phyloP scores from a whole-genome alignment of 2,797 vertebrate genomes.

The Oophaga sylvatica region DNA sequence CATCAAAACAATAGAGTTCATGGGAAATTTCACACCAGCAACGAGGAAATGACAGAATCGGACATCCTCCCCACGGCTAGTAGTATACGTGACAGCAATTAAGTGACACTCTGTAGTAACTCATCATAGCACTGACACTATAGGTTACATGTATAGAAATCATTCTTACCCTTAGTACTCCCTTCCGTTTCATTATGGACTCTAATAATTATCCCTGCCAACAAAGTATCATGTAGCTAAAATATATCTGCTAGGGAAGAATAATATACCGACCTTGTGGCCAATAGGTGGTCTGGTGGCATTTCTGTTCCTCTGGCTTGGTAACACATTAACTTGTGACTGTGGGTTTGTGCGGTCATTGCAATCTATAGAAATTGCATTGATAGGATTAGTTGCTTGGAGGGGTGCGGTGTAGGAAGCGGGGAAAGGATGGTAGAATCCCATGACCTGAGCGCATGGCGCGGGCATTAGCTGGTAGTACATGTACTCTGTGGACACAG shows the following conservation, averaged over 20 bases:
- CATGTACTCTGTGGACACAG: slow-evolving; percentile 90
- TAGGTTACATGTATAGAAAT: not conserved
- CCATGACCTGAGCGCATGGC: slow-evolving; percentile 95
- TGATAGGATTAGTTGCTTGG: slow-evolving; percentile 82
- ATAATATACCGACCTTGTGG: slow-evolving; percentile 81
- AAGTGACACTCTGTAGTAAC: not conserved
- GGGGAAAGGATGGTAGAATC: slow-evolving; percentile 95
- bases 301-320: slow-evolving; percentile 83
- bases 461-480: slow-evolving; percentile 97
- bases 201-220: not conserved
- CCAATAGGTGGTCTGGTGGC: slow-evolving; percentile 77
- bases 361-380: slow-evolving; percentile 83
- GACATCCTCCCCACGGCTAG: not conserved
- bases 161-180: no score
- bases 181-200: not conserved
- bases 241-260: not conserved
- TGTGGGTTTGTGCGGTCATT: slow-evolving; percentile 80
- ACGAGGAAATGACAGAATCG: not conserved
- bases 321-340: slow-evolving; percentile 80
- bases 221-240: not conserved
- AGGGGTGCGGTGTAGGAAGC: slow-evolving; percentile 83
- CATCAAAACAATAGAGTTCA: not conserved
- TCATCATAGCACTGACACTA: no score
- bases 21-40: not conserved
- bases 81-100: no score